A percentile compares a stretch with the other conserved stretches of the same genome.
Evolutionary conservation across 2,888 invertebrate species (phyloP).

Genomic region (Cataglyphis cursor): DNA sequence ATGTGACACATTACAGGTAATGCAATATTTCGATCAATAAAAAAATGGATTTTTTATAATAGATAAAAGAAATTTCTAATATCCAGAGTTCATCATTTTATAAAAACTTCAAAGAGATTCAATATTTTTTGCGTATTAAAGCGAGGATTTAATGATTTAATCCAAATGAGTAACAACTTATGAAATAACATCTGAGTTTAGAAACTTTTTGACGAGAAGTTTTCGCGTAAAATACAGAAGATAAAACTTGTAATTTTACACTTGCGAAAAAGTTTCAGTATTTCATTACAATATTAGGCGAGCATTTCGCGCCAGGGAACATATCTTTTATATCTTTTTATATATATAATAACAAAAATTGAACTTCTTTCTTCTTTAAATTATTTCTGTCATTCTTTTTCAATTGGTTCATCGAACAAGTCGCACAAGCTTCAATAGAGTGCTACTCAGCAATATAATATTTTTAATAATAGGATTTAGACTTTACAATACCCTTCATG

Average conservation of each 20-base stretch:
- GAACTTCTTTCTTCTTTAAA: conserved; percentile 36
- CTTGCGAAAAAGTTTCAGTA: conserved; percentile 34
- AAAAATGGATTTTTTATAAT: background rate
- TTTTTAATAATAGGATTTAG: background rate
- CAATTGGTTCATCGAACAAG: conserved; percentile 26
- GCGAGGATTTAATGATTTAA: conserved; percentile 15
- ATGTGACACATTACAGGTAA: conserved; percentile 39
- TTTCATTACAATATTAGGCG: conserved; percentile 50
- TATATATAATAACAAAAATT: conserved; percentile 52
- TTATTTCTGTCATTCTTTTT: conserved; percentile 1
- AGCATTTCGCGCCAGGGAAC: conserved; percentile 8
- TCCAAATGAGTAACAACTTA: conserved; percentile 27
- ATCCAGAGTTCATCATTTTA: background rate
- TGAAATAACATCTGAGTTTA: conserved; percentile 22
- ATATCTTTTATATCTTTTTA: background rate
- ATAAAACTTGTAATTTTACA: conserved; percentile 37
- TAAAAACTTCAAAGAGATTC: background rate
- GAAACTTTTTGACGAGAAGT: conserved; percentile 20
- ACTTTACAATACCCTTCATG: background rate
- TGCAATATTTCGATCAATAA: background rate
- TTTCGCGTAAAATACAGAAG: conserved; percentile 20
- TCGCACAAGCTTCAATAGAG: conserved; percentile 35
- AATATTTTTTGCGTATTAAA: background rate
- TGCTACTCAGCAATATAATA: background rate
- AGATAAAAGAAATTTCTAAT: background rate